Base-by-base conservation (phyloP, 2,113 vertebrate genomes). In the Aix galericulata region DNA sequence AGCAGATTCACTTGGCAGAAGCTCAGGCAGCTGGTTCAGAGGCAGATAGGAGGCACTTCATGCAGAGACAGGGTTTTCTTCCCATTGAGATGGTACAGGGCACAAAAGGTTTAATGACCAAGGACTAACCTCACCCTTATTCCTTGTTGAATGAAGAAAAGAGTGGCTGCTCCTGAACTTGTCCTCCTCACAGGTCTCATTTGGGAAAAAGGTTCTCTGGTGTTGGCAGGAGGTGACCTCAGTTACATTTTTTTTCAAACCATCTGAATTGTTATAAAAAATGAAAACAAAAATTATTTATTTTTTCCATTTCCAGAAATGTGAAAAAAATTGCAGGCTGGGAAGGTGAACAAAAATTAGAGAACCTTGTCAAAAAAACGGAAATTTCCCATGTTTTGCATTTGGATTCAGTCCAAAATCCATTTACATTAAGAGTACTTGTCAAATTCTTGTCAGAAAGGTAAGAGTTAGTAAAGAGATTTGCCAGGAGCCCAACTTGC, bases 391-490 rank as follows among this genome's bases (percentile, higher is more conserved):
- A 8, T 48, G 17, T 23, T 92, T 82, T 92, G 48, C 27, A 58
- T 31, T 79, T 82, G 40, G 14, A 69, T 85, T 63, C 79, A 71
- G 71, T 67, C 34, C 40, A 67, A 89, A 89, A 63, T 62, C 79
- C 32, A 76, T 69, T 64, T 91, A 48, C 29, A 85, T 9, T 82
- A 76, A 59, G 72, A 34, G 20, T 55, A 56, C 29, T 71, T 68
- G 34, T 27, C n/a, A 86, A 86, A 88, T 68, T 86, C 77, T 81
- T 78, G 72, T 40, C n/a, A 93, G 60, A 34, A 74, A 90, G 90
- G 12, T 3, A 10, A 52, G 23, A 91, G 36, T 34, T 90, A 77
- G 60, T 32, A 60, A 40, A 89, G 32, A 56, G 17, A 78, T 72
- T 44, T 74, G 32, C 48, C 52, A 78, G 52, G 17, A 86, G 17